Base-by-base conservation (phyloP, 2,113 vertebrate species). In the Neogale vison region DNA sequence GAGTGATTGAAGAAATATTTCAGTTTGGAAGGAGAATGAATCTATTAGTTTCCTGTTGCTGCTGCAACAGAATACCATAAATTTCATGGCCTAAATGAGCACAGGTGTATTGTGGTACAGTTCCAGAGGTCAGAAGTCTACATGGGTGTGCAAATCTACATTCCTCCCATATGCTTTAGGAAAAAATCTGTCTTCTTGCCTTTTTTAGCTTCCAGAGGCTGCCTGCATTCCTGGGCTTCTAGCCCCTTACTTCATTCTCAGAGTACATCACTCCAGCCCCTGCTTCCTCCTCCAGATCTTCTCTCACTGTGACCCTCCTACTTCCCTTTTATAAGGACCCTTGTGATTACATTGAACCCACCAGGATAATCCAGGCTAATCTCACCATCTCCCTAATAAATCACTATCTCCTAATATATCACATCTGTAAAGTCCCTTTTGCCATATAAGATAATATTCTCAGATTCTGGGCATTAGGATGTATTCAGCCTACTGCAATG, bases 1-100 rank as follows among this genome's bases (percentile, higher is more conserved):
- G 63, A 93, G 29, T 82, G 76, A 36, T 79, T 87, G 76, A 86
- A 89, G 79, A 89, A 42, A 63, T 86, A 63, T 84, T 80, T 83
- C 72, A 59, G 63, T 81, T 85, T 87, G 76, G 59, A 85, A 88
- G 81, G 79, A 90, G 34, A 86, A 79, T 24, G 67, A 61, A 36
- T 67, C 21, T 52, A 42, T 81, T 95, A n/a, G 50, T 67, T 96
- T 96, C 72, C 52, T 88, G 1, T 92, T 71, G 26, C 34, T 96
- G 29, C 39, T 79, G 0, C 91, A 88, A 80, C 8, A 81, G 71
- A 69, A 79, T 67, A 26, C 12, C 26, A 59, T 45, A 47, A 11
- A 72, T 67, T 61, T 20, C n/a, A 31, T 92, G 39, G 65, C 61
- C 21, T 92, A 45, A 91, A 84, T 76, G 59, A 52, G 91, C 39